These are phyloP conservation scores for Tadarida brasiliensis DNA, from an alignment of 2,797 vertebrate genomes.

Conservation along the genomic window DNA sequence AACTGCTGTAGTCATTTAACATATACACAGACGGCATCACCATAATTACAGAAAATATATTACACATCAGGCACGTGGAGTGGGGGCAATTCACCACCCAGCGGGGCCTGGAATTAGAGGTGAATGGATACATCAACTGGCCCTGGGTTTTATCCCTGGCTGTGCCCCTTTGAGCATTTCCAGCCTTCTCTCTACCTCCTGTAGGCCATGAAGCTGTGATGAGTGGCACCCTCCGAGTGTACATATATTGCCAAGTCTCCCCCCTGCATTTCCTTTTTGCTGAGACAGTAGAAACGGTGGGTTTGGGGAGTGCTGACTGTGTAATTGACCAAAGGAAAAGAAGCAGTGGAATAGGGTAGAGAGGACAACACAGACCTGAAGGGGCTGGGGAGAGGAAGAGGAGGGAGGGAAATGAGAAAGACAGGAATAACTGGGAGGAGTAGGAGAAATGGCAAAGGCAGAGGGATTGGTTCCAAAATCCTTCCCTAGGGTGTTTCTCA, in stretches of 20 bases:
- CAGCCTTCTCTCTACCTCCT: background rate
- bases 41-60: slow-evolving; percentile 56
- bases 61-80: slow-evolving; percentile 18
- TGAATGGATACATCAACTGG: background rate
- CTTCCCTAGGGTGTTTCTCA: background rate
- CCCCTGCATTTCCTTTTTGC: slow-evolving; percentile 36
- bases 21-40: slow-evolving; percentile 57
- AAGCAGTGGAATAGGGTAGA: background rate
- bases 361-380: background rate
- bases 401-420: background rate
- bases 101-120: slow-evolving; percentile 5
- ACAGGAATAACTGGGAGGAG: background rate
- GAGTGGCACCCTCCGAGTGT: background rate
- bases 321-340: slow-evolving; percentile 35
- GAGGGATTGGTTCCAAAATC: background rate
- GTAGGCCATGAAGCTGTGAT: slow-evolving; percentile 21
- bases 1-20: slow-evolving; percentile 62
- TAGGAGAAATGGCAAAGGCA: background rate
- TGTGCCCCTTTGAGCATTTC: slow-evolving; percentile 10
- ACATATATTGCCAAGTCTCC: slow-evolving; percentile 25
- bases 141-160: background rate
- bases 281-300: slow-evolving; percentile 61
- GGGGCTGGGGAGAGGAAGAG: background rate
- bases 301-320: slow-evolving; percentile 64
- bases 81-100: slow-evolving; percentile 37